Conservation (phyloP, 2,797 vertebrate genomes). For the Ctenochaetus hawaiiensis region DNA sequence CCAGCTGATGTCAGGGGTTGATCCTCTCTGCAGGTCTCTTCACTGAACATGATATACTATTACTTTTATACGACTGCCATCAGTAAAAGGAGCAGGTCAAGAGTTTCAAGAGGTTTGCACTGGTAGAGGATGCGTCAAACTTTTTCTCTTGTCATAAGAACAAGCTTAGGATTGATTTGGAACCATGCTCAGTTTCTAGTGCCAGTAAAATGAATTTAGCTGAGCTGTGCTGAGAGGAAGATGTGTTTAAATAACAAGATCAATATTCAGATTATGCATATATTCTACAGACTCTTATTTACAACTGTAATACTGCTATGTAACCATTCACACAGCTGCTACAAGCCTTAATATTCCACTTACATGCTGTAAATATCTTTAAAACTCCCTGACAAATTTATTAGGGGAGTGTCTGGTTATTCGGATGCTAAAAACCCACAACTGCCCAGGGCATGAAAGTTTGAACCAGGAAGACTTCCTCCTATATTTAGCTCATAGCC, state of each 20-base stretch:
- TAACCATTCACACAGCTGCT: constrained; percentile 11
- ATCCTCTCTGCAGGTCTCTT: not conserved
- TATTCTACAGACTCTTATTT: constrained; percentile 23
- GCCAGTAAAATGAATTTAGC: not conserved
- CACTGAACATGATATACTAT: not conserved
- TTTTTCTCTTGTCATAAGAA: not conserved
- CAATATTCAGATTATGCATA: constrained; percentile 21
- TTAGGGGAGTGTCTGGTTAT: constrained; percentile 30
- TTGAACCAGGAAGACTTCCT: constrained; percentile 66
- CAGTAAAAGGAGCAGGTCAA: not conserved
- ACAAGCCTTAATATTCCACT: constrained; percentile 24
- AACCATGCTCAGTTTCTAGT: constrained; percentile 7
- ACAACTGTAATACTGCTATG: constrained; percentile 7
- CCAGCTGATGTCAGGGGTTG: constrained; percentile 11
- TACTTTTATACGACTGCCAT: not conserved
- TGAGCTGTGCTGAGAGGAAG: constrained; percentile 14
- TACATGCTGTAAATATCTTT: constrained; percentile 33
- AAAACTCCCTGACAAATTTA: constrained; percentile 44
- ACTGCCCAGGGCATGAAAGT: constrained; percentile 43
- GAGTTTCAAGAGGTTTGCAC: not conserved
- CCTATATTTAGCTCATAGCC: constrained; percentile 68
- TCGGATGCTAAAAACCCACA: constrained; percentile 19
- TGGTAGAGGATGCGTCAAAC: not conserved
- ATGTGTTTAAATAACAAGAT: constrained; percentile 19
- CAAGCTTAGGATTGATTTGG: not conserved